phyloP scores from a whole-genome alignment of 2,888 invertebrate genomes.

The Sabatieria punctata region DNA sequence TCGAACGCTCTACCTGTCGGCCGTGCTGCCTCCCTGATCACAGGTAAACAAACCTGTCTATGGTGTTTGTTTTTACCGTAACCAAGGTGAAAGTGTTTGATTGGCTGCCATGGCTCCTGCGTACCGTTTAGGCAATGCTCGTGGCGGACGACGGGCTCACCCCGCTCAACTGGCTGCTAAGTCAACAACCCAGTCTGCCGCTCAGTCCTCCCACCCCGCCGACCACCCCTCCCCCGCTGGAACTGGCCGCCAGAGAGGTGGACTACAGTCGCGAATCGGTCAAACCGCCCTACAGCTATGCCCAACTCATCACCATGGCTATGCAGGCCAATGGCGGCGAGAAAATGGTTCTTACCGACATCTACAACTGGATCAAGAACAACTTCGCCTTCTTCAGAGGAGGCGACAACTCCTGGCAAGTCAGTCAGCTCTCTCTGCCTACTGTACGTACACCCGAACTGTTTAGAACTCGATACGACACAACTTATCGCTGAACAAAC shows the following conservation, averaged over 20 bases:
- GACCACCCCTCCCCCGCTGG: slow-evolving; percentile 7
- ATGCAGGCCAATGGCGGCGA: slow-evolving; percentile 66
- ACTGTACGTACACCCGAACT: too few species aligned
- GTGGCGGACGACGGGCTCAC: slow-evolving; percentile 7
- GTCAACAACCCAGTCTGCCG: not conserved
- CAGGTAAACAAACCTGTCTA: too few species aligned
- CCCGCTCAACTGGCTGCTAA: slow-evolving; percentile 8
- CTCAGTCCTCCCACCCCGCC: slow-evolving; percentile 1
- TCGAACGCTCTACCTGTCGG: too few species aligned
- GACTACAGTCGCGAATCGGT: slow-evolving; percentile 62
- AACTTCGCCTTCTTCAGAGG: slow-evolving; percentile 73
- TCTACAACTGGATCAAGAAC: slow-evolving; percentile 76
- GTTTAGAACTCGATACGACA: slow-evolving; percentile 79
- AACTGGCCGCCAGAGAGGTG: slow-evolving; percentile 16
- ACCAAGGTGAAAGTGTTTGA: too few species aligned
- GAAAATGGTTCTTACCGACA: slow-evolving; percentile 70
- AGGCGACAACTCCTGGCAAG: slow-evolving; percentile 85
- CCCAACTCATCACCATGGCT: slow-evolving; percentile 74
- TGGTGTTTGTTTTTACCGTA: too few species aligned
- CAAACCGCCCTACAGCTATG: slow-evolving; percentile 78
- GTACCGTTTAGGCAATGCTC: too few species aligned
- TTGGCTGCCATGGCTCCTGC: too few species aligned
- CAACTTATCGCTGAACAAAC: slow-evolving; percentile 75
- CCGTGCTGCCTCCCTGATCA: too few species aligned
- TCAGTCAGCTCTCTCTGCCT: slow-evolving; percentile 41